Base-by-base conservation (phyloP, 2,797 vertebrate species). In the Serranus cabrilla region DNA sequence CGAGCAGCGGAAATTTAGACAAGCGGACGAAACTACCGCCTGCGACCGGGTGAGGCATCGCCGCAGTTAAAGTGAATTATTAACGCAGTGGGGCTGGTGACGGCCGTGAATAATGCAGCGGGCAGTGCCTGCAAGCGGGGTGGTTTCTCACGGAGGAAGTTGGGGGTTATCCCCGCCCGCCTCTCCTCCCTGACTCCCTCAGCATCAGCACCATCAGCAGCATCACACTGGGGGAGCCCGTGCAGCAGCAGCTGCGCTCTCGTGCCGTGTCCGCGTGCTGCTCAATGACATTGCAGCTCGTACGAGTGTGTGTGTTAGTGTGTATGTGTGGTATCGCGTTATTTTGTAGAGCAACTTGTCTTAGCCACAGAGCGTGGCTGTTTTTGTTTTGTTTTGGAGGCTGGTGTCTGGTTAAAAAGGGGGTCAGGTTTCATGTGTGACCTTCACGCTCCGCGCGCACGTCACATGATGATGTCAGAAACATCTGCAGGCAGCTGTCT, bases 1-100 rank as follows among this genome's bases (percentile, higher is more conserved):
- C 11, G 94, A 94, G 77, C 93, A 93, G 90, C 86, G 94, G 71
- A 91, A 71, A 74, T 95, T 95, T 49, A 74, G 91, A 69, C 91
- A 87, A 21, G 90, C 89, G 64, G 87, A 89, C 77, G 91, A 94
- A 83, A 95, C 93, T 46, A 94, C 92, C 78, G 94, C 94, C 57
- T 95, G 94, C 73, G 95, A 95, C 92, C 91, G 93, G 94, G 94
- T 95, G 90, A 94, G 94, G 62, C 80, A 54, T 40, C 63, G 64
- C 59, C 49, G 64, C 68, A 16, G 43, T 74, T 49, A 21, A 64
- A 66, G 42, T 66, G 1, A 78, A 85, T 77, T 61, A 81, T 82
- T 79, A 58, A 78, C 42, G 17, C 39, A 2, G 63, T 10, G 43
- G 9, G 40, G 70, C 27, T 6, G 27, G 3, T 27, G 34, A 5